Evolutionary conservation across 64 coral and sea anemone genomes (phyloP).

Genomic region (Platygyra sinensis): DNA sequence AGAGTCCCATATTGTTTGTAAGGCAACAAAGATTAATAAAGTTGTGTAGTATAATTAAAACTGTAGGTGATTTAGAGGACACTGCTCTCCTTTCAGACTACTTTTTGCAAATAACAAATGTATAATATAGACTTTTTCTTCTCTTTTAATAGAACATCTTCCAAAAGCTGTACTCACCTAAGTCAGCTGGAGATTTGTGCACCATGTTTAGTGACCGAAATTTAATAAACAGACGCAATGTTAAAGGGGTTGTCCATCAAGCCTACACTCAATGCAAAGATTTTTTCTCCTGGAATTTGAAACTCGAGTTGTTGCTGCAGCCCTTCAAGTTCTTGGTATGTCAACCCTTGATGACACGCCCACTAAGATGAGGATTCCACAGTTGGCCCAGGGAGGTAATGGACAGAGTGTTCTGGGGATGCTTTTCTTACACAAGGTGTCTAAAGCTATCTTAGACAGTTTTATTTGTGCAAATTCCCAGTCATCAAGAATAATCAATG

Average conservation of each 20-base stretch:
- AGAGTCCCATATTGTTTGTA: too few species aligned
- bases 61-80: too few species aligned
- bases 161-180: too few species aligned
- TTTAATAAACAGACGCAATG: conserved; percentile 32
- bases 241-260: conserved; percentile 1
- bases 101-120: too few species aligned
- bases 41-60: too few species aligned
- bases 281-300: conserved; percentile 38
- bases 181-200: too few species aligned
- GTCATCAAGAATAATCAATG: conserved; percentile 1
- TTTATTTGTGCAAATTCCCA: conserved; percentile 1
- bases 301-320: conserved; percentile 34
- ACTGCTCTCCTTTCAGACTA: too few species aligned
- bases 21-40: too few species aligned
- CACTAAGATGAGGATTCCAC: background rate
- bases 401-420: background rate
- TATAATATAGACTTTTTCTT: too few species aligned
- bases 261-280: background rate
- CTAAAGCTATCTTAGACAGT: conserved; percentile 37
- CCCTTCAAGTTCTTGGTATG: conserved; percentile 37
- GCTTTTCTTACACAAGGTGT: background rate
- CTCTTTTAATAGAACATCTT: too few species aligned
- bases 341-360: background rate
- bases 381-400: background rate
- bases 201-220: conserved; percentile 15